Percentiles rank a stretch among this genome's conserved stretches.
Conservation (phyloP, 2,113 vertebrate species). For the Camelus bactrianus region DNA sequence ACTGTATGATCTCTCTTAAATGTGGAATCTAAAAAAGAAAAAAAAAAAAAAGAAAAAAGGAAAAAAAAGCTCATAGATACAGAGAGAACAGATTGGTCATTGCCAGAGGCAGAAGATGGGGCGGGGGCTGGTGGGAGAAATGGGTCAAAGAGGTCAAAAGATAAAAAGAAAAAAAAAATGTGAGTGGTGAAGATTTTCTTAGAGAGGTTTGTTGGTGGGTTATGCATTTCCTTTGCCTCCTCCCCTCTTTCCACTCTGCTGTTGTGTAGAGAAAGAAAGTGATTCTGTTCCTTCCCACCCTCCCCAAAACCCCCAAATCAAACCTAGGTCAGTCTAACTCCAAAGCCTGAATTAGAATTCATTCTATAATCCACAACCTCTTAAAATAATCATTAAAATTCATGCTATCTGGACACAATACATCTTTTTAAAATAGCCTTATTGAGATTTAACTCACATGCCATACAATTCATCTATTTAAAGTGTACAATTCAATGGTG, state of each 20-base stretch:
- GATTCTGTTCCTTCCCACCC: background rate
- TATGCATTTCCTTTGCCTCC: background rate
- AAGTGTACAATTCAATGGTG: background rate
- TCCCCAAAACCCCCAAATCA: fast-evolving
- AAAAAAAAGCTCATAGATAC: background rate
- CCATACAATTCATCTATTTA: background rate
- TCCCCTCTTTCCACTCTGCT: background rate
- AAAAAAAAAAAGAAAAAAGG: background rate
- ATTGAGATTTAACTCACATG: background rate
- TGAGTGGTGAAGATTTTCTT: background rate
- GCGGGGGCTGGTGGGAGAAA: background rate
- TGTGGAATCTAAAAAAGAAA: background rate
- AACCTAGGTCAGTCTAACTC: background rate
- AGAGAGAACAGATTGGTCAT: background rate
- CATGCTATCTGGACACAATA: background rate
- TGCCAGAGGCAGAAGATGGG: background rate
- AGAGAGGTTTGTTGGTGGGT: background rate
- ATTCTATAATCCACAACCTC: background rate
- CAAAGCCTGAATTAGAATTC: background rate
- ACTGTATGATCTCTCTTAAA: background rate
- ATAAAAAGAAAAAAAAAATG: background rate
- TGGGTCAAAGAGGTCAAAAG: background rate
- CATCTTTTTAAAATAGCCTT: background rate
- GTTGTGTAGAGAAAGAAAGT: background rate
- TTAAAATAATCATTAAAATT: background rate